phyloP scores from a whole-genome alignment of 2,888 invertebrate species.

The Mythimna ferrago region DNA sequence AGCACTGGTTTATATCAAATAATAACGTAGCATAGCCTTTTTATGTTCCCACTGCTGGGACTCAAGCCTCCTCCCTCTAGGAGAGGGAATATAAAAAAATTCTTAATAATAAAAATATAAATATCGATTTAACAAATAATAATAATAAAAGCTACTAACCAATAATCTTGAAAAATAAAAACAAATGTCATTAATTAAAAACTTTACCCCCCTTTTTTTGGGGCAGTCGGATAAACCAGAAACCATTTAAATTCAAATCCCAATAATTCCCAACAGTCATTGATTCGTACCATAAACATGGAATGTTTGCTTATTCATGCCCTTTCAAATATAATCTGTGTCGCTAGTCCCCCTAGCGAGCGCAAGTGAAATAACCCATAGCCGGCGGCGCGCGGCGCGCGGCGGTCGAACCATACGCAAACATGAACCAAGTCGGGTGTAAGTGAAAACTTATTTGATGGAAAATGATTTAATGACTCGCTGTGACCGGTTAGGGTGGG shows the following conservation, averaged over 20 bases:
- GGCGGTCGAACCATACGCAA: slow-evolving; percentile 59
- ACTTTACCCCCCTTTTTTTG: not conserved
- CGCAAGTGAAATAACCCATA: slow-evolving; percentile 57
- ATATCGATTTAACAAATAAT: too few species aligned
- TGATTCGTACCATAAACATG: slow-evolving; percentile 49
- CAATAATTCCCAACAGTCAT: slow-evolving; percentile 14
- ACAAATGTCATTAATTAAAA: not conserved
- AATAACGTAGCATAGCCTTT: too few species aligned
- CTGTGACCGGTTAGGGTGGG: slow-evolving; percentile 31
- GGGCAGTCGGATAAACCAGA: not conserved
- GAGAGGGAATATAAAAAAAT: too few species aligned
- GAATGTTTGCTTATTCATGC: slow-evolving; percentile 63
- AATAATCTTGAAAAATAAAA: too few species aligned
- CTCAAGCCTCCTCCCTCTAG: too few species aligned
- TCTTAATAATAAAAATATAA: too few species aligned
- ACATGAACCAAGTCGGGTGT: slow-evolving; percentile 65
- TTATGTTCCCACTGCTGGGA: too few species aligned
- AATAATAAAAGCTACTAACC: too few species aligned
- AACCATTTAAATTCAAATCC: not conserved
- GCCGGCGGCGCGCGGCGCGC: slow-evolving; percentile 42
- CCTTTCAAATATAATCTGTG: slow-evolving; percentile 53
- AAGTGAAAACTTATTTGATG: slow-evolving; percentile 70
- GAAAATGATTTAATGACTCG: slow-evolving; percentile 69
- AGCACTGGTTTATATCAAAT: too few species aligned
- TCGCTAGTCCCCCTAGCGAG: slow-evolving; percentile 35